Evolutionary conservation across 2,113 vertebrate species (phyloP).

Genomic region (Gymnogyps californianus): DNA sequence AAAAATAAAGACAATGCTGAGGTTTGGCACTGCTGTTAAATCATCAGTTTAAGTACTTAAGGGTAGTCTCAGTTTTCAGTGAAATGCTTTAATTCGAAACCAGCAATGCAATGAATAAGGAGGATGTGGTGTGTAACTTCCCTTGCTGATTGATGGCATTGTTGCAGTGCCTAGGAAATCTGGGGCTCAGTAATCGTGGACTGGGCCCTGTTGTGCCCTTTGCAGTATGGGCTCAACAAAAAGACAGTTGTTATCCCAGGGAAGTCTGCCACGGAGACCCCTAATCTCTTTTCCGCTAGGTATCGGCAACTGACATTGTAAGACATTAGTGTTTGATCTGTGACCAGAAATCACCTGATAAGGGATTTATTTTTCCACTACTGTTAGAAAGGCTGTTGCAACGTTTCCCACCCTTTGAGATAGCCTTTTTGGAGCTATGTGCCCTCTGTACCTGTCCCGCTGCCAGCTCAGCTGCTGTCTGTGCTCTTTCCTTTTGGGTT

Average conservation of each 20-base stretch:
- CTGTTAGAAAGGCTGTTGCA: background rate
- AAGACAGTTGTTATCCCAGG: background rate
- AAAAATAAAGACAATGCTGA: background rate
- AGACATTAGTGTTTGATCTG: background rate
- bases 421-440: rapidly evolving
- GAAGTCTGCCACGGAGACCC: background rate
- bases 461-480: background rate
- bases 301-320: background rate
- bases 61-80: background rate
- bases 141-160: background rate
- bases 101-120: background rate
- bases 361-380: background rate
- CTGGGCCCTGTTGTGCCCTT: background rate
- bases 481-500: background rate
- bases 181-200: rapidly evolving
- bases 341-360: background rate
- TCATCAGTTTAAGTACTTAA: background rate
- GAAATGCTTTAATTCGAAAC: background rate
- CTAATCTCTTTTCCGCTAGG: background rate
- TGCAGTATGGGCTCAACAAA: background rate
- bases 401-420: background rate
- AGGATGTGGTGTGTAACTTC: background rate
- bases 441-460: background rate
- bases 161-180: background rate
- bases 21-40: background rate